Evolutionary conservation across 2,113 vertebrate species (phyloP).

Genomic region (Sapayoa aenigma): DNA sequence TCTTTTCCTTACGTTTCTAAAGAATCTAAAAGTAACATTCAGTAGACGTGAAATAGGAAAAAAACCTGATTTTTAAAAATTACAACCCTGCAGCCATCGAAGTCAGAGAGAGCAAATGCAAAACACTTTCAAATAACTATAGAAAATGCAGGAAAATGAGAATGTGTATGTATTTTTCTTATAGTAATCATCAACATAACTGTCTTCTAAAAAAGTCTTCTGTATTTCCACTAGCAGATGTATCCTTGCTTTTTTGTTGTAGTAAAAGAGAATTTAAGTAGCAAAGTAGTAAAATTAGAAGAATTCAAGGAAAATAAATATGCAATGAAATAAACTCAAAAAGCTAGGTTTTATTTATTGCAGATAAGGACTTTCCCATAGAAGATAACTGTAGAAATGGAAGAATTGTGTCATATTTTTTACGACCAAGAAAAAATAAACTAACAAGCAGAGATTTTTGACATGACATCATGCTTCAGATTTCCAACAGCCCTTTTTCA

Average conservation of each 20-base stretch:
- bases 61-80: background rate
- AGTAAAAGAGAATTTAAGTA: background rate
- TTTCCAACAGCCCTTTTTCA: constrained; percentile 62
- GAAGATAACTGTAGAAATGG: background rate
- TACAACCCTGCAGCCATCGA: background rate
- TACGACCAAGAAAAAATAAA: constrained; percentile 14
- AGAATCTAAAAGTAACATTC: background rate
- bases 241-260: background rate
- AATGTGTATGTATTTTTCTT: background rate
- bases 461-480: constrained; percentile 16
- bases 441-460: constrained; percentile 59
- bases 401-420: background rate
- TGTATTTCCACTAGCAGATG: background rate
- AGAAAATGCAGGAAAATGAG: background rate
- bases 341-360: background rate
- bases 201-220: background rate
- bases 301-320: background rate
- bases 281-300: background rate
- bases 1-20: background rate
- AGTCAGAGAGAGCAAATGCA: background rate
- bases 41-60: background rate
- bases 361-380: background rate
- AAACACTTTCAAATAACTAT: background rate
- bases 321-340: background rate
- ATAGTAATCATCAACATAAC: background rate